Percentiles rank a stretch among this genome's conserved stretches.
Evolutionary conservation across 2,888 invertebrate species (phyloP).

Genomic region (Nudaria mundana): DNA sequence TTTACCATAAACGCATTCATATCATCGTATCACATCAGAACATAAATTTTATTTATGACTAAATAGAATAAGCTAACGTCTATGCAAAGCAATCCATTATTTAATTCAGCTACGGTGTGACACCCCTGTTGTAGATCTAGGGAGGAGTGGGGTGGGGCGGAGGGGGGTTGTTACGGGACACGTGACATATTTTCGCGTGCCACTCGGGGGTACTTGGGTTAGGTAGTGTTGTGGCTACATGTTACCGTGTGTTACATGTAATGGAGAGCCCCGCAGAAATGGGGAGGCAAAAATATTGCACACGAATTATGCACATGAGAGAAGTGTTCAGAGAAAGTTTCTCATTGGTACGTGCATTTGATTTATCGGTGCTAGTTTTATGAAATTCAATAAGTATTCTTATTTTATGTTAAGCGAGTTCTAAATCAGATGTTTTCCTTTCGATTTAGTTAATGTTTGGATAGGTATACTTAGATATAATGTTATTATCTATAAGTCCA

Average conservation of each 20-base stretch:
- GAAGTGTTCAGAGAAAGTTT: constrained; percentile 3
- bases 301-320: constrained; percentile 24
- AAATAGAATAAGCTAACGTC: constrained; percentile 44
- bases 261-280: constrained; percentile 54
- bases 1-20: constrained; percentile 10
- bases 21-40: constrained; percentile 13
- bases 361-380: background rate
- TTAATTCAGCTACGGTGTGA: constrained; percentile 50
- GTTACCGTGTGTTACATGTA: constrained; percentile 55
- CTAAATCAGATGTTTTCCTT: no score
- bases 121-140: constrained; percentile 35
- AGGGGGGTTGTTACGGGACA: constrained; percentile 45
- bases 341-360: background rate
- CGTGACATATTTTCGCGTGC: constrained; percentile 72
- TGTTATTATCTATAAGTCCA: no score
- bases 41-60: constrained; percentile 34
- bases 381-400: no score
- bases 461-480: no score
- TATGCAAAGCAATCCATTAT: constrained; percentile 60
- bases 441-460: no score
- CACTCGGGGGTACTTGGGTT: constrained; percentile 60
- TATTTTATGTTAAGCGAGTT: no score
- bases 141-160: constrained; percentile 15
- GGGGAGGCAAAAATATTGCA: constrained; percentile 37
- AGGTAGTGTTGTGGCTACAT: constrained; percentile 54